Evolutionary conservation across 2,888 invertebrate species (phyloP).

Genomic region (Muschampia plurimacula): DNA sequence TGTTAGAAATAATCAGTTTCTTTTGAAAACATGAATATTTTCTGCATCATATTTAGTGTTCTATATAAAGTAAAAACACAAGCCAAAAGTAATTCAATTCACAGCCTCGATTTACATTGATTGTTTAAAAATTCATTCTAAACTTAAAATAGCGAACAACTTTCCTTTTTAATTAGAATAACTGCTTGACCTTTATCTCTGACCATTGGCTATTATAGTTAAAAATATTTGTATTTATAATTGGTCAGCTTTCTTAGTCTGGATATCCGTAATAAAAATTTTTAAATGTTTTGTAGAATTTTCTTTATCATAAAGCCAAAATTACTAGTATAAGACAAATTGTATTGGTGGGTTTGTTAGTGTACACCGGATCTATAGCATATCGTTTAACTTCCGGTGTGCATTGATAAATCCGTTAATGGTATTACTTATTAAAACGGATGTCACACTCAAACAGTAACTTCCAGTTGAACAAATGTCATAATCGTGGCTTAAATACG

Average conservation of each 20-base stretch:
- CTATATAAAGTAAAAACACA: no score
- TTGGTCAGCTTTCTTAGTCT: not conserved
- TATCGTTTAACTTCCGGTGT: no score
- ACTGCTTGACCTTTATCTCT: slow-evolving; percentile 1
- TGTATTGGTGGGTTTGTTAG: no score
- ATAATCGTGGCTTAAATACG: no score
- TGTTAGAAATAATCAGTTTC: no score
- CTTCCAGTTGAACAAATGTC: no score
- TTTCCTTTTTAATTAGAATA: not conserved
- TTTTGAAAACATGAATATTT: no score
- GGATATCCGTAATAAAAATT: not conserved
- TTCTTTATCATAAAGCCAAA: not conserved
- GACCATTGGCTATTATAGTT: not conserved
- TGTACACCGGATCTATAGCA: no score
- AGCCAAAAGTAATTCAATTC: not conserved
- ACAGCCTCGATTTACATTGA: not conserved
- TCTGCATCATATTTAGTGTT: no score
- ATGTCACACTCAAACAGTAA: no score
- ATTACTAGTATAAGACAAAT: not conserved
- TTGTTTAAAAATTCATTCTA: not conserved
- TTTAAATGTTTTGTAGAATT: not conserved
- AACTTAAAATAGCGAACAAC: not conserved
- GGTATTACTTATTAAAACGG: no score
- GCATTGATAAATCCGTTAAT: no score
- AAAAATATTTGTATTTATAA: slow-evolving; percentile 8